These are phyloP conservation scores for Sericinus montela DNA, from an alignment of 2,888 invertebrate species.

Conservation along the genomic window DNA sequence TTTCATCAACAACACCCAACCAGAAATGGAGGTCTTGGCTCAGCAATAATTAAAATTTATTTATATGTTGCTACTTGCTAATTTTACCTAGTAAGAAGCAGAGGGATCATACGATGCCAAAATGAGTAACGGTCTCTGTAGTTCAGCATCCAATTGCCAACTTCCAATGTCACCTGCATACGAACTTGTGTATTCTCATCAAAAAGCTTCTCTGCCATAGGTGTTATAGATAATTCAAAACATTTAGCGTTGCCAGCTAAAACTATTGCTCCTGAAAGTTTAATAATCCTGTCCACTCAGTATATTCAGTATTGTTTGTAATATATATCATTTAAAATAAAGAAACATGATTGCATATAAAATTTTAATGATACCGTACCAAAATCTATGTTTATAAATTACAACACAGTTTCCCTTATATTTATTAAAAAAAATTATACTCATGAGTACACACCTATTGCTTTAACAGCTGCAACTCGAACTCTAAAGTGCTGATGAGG, in stretches of 20 bases:
- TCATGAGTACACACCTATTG: conserved; percentile 79
- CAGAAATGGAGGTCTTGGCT: too few species aligned
- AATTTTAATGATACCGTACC: too few species aligned
- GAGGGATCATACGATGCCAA: conserved; percentile 91
- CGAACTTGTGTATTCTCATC: conserved; percentile 90
- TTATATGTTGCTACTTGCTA: too few species aligned
- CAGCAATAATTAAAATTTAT: too few species aligned
- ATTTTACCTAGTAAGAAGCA: conserved; percentile 87
- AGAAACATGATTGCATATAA: too few species aligned
- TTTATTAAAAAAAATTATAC: too few species aligned
- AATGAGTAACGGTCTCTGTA: conserved; percentile 93
- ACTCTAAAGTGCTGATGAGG: conserved; percentile 91
- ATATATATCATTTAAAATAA: too few species aligned
- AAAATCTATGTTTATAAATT: too few species aligned
- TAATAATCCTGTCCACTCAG: too few species aligned
- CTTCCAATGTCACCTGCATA: conserved; percentile 85
- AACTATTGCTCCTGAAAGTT: conserved; percentile 75
- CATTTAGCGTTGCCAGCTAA: conserved; percentile 85
- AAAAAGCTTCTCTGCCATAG: conserved; percentile 92
- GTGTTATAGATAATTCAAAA: conserved; percentile 85
- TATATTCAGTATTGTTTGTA: too few species aligned
- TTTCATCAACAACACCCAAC: too few species aligned
- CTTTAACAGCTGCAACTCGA: conserved; percentile 85
- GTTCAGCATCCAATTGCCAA: conserved; percentile 87
- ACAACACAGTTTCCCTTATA: too few species aligned